Base-by-base conservation (phyloP, 2,113 vertebrate species). In the Petaurus breviceps region DNA sequence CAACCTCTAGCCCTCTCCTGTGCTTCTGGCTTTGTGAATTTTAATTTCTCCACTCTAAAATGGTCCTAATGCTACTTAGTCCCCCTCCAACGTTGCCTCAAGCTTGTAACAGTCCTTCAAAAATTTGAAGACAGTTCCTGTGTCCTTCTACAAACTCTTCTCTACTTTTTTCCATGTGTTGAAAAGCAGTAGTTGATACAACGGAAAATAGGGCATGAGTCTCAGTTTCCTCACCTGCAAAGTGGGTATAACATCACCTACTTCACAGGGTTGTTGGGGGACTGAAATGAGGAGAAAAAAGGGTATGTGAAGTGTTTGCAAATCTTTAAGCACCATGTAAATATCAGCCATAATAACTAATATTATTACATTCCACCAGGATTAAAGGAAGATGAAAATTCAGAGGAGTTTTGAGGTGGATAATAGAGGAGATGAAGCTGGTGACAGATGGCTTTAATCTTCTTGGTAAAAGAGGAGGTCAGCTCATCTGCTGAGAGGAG, bases 31-130 rank as follows among this genome's bases (percentile, higher is more conserved):
- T 96, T 89, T 51, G 93, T 52, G 54, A 94, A 16, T 50, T 95
- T 61, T 90, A 92, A 97, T 96, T 77, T 77, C 37, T 77, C 31
- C 1, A 19, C 14, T 68, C 61, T 94, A 97, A 95, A 92, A 92
- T 92, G 22, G 61, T 92, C 91, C 92, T 93, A 90, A 95, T 93
- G 28, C 54, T 96, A 94, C 90, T 95, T 91, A 89, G 68, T 47
- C 91, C 95, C 0, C 23, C 93, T 92, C 51, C 37, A 95, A 77
- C 90, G 25, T 50, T 90, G 61, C 92, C 23, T 96, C 43, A 51
- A 11, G 22, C 9, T 77, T 92, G 68, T 51, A 90, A 77, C 61
- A 37, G 14, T 37, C 31, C 14, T 68, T 68, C 61, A 68, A 68
- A 68, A 37, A 68, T 19, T 31, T 61, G 31, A 57, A 57, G 26